Conservation (phyloP, 2,797 vertebrate genomes). For the Podarcis lilfordi region DNA sequence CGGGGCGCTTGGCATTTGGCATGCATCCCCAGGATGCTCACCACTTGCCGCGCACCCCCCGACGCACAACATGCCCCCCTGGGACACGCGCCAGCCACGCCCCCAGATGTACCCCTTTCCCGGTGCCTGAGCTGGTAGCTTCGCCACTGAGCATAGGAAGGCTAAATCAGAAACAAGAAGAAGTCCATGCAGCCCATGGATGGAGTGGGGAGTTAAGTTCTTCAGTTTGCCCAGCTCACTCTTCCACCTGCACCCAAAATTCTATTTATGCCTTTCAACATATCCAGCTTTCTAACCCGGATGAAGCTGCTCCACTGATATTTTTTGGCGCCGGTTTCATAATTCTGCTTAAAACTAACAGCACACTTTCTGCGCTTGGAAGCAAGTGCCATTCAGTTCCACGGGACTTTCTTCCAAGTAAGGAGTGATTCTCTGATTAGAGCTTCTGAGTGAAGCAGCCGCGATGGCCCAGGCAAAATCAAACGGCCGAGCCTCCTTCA, state of each 20-base stretch:
- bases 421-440: not conserved
- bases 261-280: not conserved
- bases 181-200: not conserved
- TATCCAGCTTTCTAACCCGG: not conserved
- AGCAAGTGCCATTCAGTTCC: not conserved
- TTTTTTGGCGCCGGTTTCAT: too few relatives aligned
- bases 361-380: not conserved
- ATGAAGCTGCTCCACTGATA: not conserved
- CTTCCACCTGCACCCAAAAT: not conserved
- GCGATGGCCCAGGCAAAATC: not conserved
- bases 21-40: too few relatives aligned
- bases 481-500: not conserved
- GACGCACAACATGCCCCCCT: too few relatives aligned
- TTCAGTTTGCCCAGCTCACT: not conserved
- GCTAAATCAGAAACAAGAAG: not conserved
- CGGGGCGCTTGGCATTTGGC: too few relatives aligned
- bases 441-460: not conserved
- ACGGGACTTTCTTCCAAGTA: not conserved
- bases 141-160: too few relatives aligned
- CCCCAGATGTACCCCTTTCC: too few relatives aligned
- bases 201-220: not conserved
- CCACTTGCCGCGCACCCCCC: too few relatives aligned
- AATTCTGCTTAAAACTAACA: not conserved
- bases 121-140: too few relatives aligned
- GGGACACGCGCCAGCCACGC: too few relatives aligned